These are phyloP conservation scores for Stenurella melanura DNA, from an alignment of 2,888 invertebrate genomes.

Conservation along the genomic window DNA sequence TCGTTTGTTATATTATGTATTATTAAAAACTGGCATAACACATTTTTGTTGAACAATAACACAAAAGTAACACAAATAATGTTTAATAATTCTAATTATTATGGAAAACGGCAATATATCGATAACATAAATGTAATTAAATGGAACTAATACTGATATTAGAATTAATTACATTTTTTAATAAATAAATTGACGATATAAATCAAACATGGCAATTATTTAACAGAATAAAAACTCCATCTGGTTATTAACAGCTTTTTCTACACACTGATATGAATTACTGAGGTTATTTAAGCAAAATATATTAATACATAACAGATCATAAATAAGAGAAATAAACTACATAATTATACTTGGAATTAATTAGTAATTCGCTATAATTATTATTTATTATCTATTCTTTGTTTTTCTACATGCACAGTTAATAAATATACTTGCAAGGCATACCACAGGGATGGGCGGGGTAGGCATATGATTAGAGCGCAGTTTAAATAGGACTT, in stretches of 20 bases:
- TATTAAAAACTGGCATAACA: no score
- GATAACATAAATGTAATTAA: constrained; percentile 34
- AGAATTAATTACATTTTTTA: constrained; percentile 39
- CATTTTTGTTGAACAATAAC: no score
- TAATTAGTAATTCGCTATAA: constrained; percentile 48
- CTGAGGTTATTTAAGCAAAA: constrained; percentile 30
- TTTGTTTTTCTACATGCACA: constrained; percentile 27
- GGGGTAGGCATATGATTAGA: not conserved
- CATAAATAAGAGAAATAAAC: constrained; percentile 44
- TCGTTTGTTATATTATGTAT: no score
- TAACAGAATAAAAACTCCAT: constrained; percentile 18
- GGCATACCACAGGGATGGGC: not conserved
- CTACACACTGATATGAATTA: constrained; percentile 11
- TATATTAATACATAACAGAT: constrained; percentile 43
- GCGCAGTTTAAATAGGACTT: not conserved
- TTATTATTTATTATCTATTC: constrained; percentile 51
- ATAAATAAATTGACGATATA: constrained; percentile 35
- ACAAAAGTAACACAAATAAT: no score
- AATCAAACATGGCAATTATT: constrained; percentile 33
- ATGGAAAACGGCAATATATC: constrained; percentile 5
- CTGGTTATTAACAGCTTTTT: constrained; percentile 39
- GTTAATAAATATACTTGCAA: not conserved
- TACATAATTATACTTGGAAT: constrained; percentile 47
- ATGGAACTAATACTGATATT: constrained; percentile 33
- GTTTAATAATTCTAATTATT: not conserved